These are phyloP conservation scores for Sycobia sp. DNA, from an alignment of 1,140 invertebrate species.

Conservation along the genomic window DNA sequence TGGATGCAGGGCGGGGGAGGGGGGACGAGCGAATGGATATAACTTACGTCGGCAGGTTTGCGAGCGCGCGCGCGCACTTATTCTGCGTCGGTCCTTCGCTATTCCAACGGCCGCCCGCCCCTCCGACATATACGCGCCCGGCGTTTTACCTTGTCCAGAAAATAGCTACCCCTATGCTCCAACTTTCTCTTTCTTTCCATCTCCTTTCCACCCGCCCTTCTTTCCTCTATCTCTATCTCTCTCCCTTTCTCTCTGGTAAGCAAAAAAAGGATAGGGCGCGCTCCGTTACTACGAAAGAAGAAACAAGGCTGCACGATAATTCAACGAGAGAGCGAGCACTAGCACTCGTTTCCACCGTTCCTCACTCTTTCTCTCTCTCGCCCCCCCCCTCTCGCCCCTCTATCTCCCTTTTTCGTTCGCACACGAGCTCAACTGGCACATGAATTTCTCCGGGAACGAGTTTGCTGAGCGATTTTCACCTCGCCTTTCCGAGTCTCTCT, in stretches of 20 bases:
- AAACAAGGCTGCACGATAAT: slow-evolving; percentile 45
- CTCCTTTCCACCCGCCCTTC: not conserved
- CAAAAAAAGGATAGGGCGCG: slow-evolving; percentile 1
- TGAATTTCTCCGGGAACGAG: slow-evolving; percentile 24
- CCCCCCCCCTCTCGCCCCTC: not conserved
- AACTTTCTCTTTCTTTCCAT: not conserved
- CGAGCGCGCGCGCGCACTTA: slow-evolving; percentile 16
- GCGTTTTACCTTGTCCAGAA: slow-evolving; percentile 22
- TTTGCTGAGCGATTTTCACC: slow-evolving; percentile 20
- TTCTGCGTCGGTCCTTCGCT: not conserved
- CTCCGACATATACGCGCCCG: not conserved
- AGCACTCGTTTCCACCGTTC: slow-evolving; percentile 11
- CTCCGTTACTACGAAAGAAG: slow-evolving; percentile 30
- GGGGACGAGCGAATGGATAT: slow-evolving; percentile 36
- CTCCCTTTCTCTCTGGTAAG: not conserved
- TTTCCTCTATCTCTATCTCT: not conserved
- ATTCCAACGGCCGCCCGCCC: not conserved
- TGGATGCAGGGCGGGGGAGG: slow-evolving; percentile 24
- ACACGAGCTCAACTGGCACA: slow-evolving; percentile 23
- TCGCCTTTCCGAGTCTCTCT: not conserved
- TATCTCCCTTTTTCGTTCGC: no score
- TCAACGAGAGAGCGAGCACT: slow-evolving; percentile 33
- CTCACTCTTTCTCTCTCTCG: not conserved
- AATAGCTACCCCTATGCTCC: slow-evolving; percentile 4
- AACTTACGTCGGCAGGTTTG: slow-evolving; percentile 36